These are phyloP conservation scores for Mycteria americana DNA, from an alignment of 2,797 vertebrate genomes.

Conservation along the genomic window DNA sequence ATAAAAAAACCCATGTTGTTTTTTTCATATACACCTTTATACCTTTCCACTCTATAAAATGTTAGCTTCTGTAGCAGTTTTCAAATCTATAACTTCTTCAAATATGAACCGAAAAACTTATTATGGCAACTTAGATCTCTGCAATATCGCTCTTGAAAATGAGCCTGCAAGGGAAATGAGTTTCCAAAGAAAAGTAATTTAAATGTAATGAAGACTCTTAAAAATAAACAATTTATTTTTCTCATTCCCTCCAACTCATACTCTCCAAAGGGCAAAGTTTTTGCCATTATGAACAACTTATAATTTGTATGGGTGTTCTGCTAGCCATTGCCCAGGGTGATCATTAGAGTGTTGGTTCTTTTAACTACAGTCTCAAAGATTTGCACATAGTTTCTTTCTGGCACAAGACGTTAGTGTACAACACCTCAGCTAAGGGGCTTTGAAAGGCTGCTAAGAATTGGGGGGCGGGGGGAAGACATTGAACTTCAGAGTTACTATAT, in stretches of 20 bases:
- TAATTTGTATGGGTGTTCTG: neutral
- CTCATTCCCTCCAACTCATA: neutral
- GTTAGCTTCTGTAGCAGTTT: neutral
- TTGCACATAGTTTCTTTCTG: neutral
- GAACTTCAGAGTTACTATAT: neutral
- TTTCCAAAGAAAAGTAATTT: slow-evolving; percentile 17
- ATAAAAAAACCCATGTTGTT: neutral
- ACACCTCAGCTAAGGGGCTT: neutral
- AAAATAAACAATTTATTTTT: neutral
- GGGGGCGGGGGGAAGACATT: too few species aligned
- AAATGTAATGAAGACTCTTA: neutral
- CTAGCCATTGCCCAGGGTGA: neutral
- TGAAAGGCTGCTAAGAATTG: neutral
- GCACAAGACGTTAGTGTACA: neutral
- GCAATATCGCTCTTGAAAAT: neutral
- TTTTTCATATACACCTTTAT: neutral
- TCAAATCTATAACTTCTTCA: neutral
- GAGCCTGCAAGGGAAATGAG: neutral
- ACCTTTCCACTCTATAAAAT: neutral
- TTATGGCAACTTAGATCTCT: neutral
- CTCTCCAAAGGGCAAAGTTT: neutral
- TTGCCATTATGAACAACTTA: neutral
- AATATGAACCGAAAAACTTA: neutral
- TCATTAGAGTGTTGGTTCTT: neutral
- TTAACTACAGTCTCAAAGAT: neutral